A percentile compares a stretch with the other conserved stretches of the same genome.
These are phyloP conservation scores for Apodemia duryi DNA, from an alignment of 2,888 invertebrate species.

Conservation along the genomic window DNA sequence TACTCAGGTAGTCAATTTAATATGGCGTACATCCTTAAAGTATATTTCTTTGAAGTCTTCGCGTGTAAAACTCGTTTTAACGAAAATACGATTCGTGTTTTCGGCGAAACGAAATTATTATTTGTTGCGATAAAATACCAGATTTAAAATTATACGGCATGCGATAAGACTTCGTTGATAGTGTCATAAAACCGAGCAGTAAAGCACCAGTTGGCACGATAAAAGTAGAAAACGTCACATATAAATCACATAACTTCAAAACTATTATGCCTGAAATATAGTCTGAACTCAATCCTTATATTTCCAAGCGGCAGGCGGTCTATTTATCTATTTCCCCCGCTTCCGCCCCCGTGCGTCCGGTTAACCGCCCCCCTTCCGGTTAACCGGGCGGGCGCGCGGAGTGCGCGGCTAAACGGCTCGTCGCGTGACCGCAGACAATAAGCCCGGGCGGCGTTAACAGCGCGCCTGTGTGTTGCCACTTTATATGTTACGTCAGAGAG, in stretches of 20 bases:
- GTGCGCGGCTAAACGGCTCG: conserved; percentile 78
- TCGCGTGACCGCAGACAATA: conserved; percentile 80
- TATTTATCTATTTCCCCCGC: conserved; percentile 80
- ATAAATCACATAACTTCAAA: conserved; percentile 77
- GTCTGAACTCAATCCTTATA: conserved; percentile 78
- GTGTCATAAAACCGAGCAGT: conserved; percentile 59
- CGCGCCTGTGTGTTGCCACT: conserved; percentile 79
- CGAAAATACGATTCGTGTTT: conserved; percentile 17
- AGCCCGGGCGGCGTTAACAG: conserved; percentile 77
- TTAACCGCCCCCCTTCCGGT: conserved; percentile 79
- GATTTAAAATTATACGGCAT: conserved; percentile 19
- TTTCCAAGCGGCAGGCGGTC: conserved; percentile 78
- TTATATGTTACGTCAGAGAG: conserved; percentile 70
- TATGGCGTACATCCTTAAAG: conserved; percentile 34
- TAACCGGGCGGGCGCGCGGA: conserved; percentile 73
- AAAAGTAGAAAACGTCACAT: conserved; percentile 73
- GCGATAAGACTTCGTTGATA: conserved; percentile 63
- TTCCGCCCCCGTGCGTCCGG: conserved; percentile 78
- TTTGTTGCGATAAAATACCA: conserved; percentile 20
- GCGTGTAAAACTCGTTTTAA: conserved; percentile 40
- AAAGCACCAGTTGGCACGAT: conserved; percentile 58
- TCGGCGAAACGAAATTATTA: conserved; percentile 16
- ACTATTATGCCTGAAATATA: conserved; percentile 78
- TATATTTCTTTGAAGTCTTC: conserved; percentile 45
- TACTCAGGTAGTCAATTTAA: conserved; percentile 30